Evolutionary conservation across 2,888 invertebrate genomes (phyloP).

Genomic region (Lottia gigantea): DNA sequence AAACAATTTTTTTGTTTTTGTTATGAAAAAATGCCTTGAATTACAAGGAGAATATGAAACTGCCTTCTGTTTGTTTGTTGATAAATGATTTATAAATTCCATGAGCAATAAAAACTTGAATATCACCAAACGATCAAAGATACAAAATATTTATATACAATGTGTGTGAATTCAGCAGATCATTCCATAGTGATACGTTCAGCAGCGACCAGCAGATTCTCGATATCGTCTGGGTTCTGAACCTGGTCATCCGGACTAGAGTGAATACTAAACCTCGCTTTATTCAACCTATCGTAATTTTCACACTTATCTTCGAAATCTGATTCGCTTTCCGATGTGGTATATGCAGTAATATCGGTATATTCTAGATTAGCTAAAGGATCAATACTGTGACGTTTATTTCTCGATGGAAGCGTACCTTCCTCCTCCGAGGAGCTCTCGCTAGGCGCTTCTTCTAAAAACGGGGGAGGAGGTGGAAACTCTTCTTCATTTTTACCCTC

Average conservation of each 20-base stretch:
- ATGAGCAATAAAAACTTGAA: too few species aligned
- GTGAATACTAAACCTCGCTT: background rate
- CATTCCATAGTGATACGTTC: background rate
- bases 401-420: conserved; percentile 21
- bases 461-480: conserved; percentile 26
- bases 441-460: conserved; percentile 26
- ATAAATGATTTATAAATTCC: too few species aligned
- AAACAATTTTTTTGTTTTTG: too few species aligned
- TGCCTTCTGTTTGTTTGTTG: too few species aligned
- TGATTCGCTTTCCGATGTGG: conserved; percentile 51
- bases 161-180: too few species aligned
- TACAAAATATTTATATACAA: too few species aligned
- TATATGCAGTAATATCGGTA: conserved; percentile 40
- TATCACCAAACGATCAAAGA: too few species aligned
- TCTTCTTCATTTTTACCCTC: conserved; percentile 34
- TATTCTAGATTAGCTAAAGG: conserved; percentile 51
- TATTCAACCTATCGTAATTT: background rate
- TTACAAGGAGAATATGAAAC: too few species aligned
- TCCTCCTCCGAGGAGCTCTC: conserved; percentile 34
- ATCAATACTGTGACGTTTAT: conserved; percentile 48
- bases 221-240: conserved; percentile 1
- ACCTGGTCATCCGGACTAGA: background rate
- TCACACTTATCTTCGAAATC: conserved; percentile 34
- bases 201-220: background rate
- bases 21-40: too few species aligned